Percentiles rank a stretch among this genome's conserved stretches.
These are phyloP conservation scores for Hystrix brachyura DNA, from an alignment of 2,113 vertebrate species.

Conservation along the genomic window DNA sequence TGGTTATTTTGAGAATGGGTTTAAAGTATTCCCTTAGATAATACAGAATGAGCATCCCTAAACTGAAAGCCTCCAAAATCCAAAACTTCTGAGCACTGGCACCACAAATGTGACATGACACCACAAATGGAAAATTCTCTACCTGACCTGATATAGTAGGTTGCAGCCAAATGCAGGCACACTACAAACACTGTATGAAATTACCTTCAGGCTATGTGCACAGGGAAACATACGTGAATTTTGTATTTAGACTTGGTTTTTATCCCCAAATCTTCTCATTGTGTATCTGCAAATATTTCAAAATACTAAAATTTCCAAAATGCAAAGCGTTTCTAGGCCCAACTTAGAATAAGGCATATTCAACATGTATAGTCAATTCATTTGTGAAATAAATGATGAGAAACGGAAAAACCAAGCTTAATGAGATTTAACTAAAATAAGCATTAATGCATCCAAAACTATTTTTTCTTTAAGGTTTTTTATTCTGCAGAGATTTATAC, in stretches of 20 bases:
- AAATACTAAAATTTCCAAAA: background rate
- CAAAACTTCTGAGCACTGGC: background rate
- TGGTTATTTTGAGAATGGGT: conserved; percentile 17
- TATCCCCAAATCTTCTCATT: background rate
- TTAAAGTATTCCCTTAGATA: background rate
- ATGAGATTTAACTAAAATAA: conserved; percentile 32
- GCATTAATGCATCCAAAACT: background rate
- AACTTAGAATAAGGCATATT: background rate
- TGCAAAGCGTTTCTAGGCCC: background rate
- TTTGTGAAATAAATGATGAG: conserved; percentile 55
- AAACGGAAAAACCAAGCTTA: conserved; percentile 1
- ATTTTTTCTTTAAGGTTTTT: background rate
- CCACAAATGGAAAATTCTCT: background rate
- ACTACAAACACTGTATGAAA: background rate
- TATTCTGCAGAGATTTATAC: background rate
- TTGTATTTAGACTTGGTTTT: background rate
- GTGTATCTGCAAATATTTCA: background rate
- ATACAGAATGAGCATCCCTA: background rate
- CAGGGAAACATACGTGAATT: background rate
- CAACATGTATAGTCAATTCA: background rate
- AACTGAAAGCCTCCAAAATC: background rate
- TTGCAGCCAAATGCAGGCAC: too few relatives aligned
- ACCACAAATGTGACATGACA: background rate
- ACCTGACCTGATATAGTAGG: background rate
- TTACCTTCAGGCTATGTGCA: background rate